These are phyloP conservation scores for Microcebus lehilahytsara DNA, from an alignment of 2,113 vertebrate species.

Conservation along the genomic window DNA sequence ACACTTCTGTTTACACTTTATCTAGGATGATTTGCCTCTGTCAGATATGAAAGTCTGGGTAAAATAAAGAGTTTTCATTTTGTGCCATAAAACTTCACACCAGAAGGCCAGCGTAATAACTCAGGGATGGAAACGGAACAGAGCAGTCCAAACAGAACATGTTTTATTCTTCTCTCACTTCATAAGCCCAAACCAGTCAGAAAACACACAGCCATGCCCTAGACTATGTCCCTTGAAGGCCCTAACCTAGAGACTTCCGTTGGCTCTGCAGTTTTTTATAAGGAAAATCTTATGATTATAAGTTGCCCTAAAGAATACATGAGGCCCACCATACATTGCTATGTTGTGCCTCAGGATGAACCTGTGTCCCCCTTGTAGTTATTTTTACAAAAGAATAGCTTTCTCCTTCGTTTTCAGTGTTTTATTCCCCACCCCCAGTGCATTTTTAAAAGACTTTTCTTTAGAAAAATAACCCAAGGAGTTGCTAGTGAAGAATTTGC, in stretches of 20 bases:
- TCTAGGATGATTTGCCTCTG: constrained; percentile 29
- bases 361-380: neutral
- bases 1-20: constrained; percentile 45
- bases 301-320: neutral
- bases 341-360: neutral
- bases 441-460: neutral
- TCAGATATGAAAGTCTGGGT: neutral
- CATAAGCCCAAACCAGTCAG: neutral
- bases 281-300: neutral
- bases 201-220: neutral
- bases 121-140: neutral
- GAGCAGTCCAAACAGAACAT: neutral
- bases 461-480: neutral
- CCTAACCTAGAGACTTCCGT: neutral
- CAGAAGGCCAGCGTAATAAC: constrained; percentile 27
- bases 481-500: neutral
- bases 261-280: neutral
- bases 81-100: constrained; percentile 55
- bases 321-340: neutral
- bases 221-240: neutral
- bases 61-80: constrained; percentile 56
- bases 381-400: neutral
- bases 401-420: neutral
- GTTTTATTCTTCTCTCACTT: neutral
- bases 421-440: neutral